phyloP scores from a whole-genome alignment of 2,797 vertebrate species.

The Emys orbicularis region DNA sequence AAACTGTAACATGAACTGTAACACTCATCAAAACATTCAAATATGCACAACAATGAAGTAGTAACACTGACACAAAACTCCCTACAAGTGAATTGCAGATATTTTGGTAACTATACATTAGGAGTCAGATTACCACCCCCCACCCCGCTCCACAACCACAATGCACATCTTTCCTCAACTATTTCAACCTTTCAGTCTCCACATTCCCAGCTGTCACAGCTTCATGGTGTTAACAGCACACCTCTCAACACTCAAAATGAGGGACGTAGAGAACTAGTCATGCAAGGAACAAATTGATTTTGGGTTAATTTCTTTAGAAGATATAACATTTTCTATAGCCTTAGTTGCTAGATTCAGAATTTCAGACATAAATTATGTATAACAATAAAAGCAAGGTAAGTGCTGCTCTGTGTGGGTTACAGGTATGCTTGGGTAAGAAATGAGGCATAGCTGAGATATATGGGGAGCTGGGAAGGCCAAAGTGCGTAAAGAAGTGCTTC shows the following conservation, averaged over 20 bases:
- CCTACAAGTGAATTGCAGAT: not conserved
- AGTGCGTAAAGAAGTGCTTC: not conserved
- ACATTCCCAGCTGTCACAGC: not conserved
- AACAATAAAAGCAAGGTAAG: conserved; percentile 24
- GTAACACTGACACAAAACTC: not conserved
- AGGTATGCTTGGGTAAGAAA: conserved; percentile 33
- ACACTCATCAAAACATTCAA: not conserved
- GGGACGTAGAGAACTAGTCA: not conserved
- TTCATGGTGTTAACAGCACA: not conserved
- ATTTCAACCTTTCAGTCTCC: not conserved
- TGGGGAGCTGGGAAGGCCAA: not conserved
- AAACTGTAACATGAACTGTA: conserved; percentile 11
- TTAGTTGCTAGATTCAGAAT: not conserved
- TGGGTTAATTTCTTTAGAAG: not conserved
- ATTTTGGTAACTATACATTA: not conserved
- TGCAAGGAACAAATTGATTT: accelerated
- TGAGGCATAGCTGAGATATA: not conserved
- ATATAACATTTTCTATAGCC: not conserved
- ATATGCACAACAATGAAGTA: not conserved
- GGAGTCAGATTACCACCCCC: not conserved
- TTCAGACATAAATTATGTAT: not conserved
- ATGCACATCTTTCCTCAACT: not conserved
- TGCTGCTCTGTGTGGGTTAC: conserved; percentile 1
- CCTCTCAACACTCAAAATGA: not conserved
- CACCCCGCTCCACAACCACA: not conserved